phyloP scores from a whole-genome alignment of 2,113 vertebrate species.

The Arenaria interpres region DNA sequence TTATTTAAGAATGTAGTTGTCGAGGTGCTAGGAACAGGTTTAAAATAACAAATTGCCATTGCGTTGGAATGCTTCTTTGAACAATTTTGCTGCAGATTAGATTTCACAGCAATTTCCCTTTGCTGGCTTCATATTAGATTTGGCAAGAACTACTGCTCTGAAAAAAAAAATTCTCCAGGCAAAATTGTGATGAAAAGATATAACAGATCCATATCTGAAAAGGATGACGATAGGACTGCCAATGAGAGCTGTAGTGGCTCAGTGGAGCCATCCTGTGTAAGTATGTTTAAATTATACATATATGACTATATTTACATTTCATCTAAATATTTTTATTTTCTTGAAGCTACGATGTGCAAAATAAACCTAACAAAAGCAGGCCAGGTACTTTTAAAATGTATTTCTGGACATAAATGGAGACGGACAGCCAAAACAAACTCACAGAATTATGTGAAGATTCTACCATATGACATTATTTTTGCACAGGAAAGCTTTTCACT shows the following conservation, averaged over 20 bases:
- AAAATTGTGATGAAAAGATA: conserved; percentile 33
- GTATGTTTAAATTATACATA: neutral
- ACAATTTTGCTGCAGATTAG: neutral
- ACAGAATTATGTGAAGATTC: neutral
- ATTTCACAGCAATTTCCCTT: conserved; percentile 1
- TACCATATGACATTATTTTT: neutral
- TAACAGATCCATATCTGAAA: conserved; percentile 6
- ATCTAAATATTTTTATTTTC: neutral
- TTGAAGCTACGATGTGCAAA: neutral
- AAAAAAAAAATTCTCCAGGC: conserved; percentile 5
- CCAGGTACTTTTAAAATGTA: neutral
- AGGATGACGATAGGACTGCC: neutral
- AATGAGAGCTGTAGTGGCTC: neutral
- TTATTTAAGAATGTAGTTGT: neutral
- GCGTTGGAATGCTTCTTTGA: neutral
- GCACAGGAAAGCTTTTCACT: neutral
- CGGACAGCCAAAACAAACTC: neutral
- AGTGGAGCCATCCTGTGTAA: conserved; percentile 28
- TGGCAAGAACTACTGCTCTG: neutral
- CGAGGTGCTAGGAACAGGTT: neutral
- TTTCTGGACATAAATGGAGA: neutral
- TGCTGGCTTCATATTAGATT: neutral
- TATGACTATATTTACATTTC: neutral
- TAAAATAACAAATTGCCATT: neutral
- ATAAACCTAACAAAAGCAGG: neutral